A percentile compares a stretch with the other conserved stretches of the same genome.
Evolutionary conservation across 2,113 vertebrate species (phyloP).

Genomic region (Leptobrachium leishanense): DNA sequence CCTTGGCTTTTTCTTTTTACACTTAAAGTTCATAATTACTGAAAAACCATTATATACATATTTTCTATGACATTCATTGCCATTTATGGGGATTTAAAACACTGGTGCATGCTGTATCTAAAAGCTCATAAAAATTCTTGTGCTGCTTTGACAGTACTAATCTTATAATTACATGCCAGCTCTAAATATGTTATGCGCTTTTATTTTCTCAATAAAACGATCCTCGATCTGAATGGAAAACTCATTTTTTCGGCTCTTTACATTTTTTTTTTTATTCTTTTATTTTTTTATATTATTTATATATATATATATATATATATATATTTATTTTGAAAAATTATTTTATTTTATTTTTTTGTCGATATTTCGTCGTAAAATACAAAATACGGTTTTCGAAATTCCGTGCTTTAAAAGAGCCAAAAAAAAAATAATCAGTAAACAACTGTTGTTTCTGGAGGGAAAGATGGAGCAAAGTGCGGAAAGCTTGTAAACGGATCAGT

Average conservation of each 20-base stretch:
- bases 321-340: too few species aligned
- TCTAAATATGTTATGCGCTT: constrained; percentile 28
- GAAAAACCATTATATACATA: constrained; percentile 1
- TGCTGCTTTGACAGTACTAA: constrained; percentile 7
- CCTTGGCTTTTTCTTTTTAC: background rate
- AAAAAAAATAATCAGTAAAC: too few species aligned
- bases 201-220: constrained; percentile 30
- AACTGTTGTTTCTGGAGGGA: background rate
- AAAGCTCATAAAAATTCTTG: constrained; percentile 11
- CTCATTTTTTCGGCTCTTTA: background rate
- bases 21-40: constrained; percentile 3
- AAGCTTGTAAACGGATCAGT: background rate
- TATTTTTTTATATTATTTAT: too few species aligned
- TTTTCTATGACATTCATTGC: constrained; percentile 27
- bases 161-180: constrained; percentile 29
- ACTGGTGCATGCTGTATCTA: background rate
- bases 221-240: background rate
- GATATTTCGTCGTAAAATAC: background rate
- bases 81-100: constrained; percentile 23
- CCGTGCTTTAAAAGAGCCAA: too few species aligned
- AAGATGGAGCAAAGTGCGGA: background rate
- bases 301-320: too few species aligned
- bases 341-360: background rate
- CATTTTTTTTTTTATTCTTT: background rate
- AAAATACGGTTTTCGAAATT: background rate